Conservation (phyloP, 2,888 invertebrate genomes). For the Alentia gelatinosa region DNA sequence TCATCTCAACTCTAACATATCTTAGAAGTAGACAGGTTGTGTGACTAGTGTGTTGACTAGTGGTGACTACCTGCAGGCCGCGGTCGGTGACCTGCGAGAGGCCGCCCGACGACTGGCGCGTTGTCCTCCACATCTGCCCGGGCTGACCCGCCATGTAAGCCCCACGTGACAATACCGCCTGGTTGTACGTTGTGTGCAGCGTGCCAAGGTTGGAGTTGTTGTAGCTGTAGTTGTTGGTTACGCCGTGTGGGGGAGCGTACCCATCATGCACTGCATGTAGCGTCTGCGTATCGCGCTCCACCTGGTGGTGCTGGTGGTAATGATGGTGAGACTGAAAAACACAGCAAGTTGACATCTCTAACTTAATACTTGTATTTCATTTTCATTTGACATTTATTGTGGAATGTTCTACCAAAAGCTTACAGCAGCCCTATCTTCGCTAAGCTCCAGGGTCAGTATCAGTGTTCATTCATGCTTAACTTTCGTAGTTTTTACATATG, state of each 20-base stretch:
- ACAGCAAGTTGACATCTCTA: too few species aligned
- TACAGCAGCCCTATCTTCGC: too few species aligned
- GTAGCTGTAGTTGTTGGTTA: conserved; percentile 47
- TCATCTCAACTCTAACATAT: too few species aligned
- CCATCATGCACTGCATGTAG: background rate
- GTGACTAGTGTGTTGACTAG: too few species aligned
- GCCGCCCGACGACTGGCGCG: background rate
- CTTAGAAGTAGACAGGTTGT: too few species aligned
- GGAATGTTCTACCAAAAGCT: too few species aligned
- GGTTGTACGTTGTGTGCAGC: conserved; percentile 44
- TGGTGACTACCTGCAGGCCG: conserved; percentile 50
- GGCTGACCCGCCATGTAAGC: conserved; percentile 23
- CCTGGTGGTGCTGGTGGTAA: conserved; percentile 20
- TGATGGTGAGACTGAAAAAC: conserved; percentile 25
- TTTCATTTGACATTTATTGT: too few species aligned
- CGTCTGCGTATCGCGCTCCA: background rate
- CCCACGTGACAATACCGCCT: conserved; percentile 14
- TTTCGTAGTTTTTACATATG: too few species aligned
- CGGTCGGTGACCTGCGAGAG: conserved; percentile 47
- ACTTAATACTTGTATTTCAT: too few species aligned
- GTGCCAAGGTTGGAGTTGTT: conserved; percentile 51
- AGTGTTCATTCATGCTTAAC: too few species aligned
- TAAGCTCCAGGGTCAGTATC: too few species aligned
- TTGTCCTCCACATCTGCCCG: conserved; percentile 42
- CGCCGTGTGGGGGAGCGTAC: background rate